A percentile compares a stretch with the other conserved stretches of the same genome.
phyloP scores from a whole-genome alignment of 2,113 vertebrate species.

The Stictonetta naevosa region DNA sequence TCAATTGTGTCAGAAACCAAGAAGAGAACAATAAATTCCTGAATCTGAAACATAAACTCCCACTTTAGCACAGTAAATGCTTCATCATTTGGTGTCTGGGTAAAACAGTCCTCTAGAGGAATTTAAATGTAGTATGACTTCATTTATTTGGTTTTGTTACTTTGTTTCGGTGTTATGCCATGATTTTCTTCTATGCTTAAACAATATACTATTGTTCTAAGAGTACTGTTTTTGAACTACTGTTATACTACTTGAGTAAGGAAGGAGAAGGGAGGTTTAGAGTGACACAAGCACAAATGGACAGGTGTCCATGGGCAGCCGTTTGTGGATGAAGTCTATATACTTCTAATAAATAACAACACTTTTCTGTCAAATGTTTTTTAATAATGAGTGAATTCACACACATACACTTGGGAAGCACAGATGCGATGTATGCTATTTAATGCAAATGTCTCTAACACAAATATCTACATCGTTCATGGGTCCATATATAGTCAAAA shows the following conservation, averaged over 20 bases:
- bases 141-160: neutral
- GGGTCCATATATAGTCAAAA: neutral
- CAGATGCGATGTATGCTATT: neutral
- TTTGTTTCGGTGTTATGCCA: neutral
- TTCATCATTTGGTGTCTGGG: neutral
- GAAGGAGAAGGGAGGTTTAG: neutral
- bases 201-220: neutral
- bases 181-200: neutral
- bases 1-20: neutral
- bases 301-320: neutral
- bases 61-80: accelerated
- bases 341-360: neutral
- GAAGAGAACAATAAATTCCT: neutral
- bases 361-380: neutral
- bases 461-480: neutral
- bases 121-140: neutral
- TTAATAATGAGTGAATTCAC: neutral
- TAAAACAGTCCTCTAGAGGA: neutral
- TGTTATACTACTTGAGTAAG: neutral
- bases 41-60: neutral
- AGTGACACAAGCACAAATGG: neutral
- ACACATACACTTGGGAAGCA: neutral
- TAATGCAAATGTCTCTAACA: neutral
- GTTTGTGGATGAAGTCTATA: neutral
- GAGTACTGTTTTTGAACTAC: neutral